Evolutionary conservation across 2,113 vertebrate genomes (phyloP), one percentile per base, ranked within the genome.

Genomic region (Bufo gargarizans): DNA sequence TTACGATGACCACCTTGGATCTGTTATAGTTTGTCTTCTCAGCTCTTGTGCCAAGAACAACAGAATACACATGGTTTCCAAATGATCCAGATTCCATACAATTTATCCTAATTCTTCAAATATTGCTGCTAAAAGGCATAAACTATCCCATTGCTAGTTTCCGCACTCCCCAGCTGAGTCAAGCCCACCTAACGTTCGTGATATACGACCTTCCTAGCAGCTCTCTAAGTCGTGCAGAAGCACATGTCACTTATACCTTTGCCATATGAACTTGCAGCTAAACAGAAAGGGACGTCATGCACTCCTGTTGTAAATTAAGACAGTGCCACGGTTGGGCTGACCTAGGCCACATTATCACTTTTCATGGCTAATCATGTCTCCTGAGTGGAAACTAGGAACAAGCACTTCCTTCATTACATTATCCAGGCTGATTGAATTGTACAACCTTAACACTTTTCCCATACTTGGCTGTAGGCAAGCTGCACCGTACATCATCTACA

Each of bases 301-400:
- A 33, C 85, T 86, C 49, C 76, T 78, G 77, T 65, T 79, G 50
- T 33, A 65, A 67, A 78, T 86, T 79, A 86, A 33, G 76, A 77
- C 77, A 86, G 67, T 47, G 22, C 49, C 55, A 67, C n/a, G 22
- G 61, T 63, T 5, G 67, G 76, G 59, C 61, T 67, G 47, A 67
- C 85, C 76, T 78, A 69, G 76, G 85, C 74, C 85, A 86, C 61
- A 79, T 86, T 86, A 79, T 86, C 85, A 78, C 85, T 86, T 86
- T 86, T 86, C 85, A 78, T 53, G 61, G 59, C 76, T 86, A 78
- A 86, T 86, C 58, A 86, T 69, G 77, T 77, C 59, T 79, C 47
- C 47, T 56, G 76, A 43, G 77, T 50, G 50, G 59, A 45, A 55
- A 69, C 61, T 22, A 56, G 85, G 61, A 55, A 67, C 58, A 55